Percentiles rank a stretch among this genome's conserved stretches.
phyloP scores from a whole-genome alignment of 2,113 vertebrate genomes.

The Neogale vison region DNA sequence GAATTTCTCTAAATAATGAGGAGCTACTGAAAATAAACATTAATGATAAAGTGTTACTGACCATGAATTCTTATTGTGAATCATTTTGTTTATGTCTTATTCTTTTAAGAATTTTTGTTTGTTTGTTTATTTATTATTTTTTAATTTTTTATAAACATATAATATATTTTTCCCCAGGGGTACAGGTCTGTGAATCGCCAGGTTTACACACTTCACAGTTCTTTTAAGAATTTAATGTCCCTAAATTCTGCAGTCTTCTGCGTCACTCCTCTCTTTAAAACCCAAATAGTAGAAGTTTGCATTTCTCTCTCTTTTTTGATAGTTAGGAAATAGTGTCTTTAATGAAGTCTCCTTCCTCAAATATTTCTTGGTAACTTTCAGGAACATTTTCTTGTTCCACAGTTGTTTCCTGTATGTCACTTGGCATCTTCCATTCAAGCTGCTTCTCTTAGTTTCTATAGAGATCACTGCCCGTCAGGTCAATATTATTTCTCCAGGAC shows the following conservation, averaged over 20 bases:
- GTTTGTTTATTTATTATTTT: too few relatives aligned
- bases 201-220: background rate
- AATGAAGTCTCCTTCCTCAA: background rate
- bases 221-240: background rate
- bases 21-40: slow-evolving; percentile 14
- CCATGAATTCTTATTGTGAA: background rate
- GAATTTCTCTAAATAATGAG: slow-evolving; percentile 31
- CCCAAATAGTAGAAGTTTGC: background rate
- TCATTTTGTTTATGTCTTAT: background rate
- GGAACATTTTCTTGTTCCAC: background rate
- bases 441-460: background rate
- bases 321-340: background rate
- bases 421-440: background rate
- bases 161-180: too few relatives aligned
- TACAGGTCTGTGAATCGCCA: too few relatives aligned
- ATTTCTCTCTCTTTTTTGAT: background rate
- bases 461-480: background rate
- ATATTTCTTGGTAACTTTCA: background rate
- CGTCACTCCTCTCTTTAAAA: background rate
- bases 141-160: too few relatives aligned
- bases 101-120: background rate
- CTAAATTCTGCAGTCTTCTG: background rate
- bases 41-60: slow-evolving; percentile 13
- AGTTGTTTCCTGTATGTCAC: background rate
- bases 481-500: background rate